Conservation (phyloP, 2,888 invertebrate species). For the Clunio marinus region DNA sequence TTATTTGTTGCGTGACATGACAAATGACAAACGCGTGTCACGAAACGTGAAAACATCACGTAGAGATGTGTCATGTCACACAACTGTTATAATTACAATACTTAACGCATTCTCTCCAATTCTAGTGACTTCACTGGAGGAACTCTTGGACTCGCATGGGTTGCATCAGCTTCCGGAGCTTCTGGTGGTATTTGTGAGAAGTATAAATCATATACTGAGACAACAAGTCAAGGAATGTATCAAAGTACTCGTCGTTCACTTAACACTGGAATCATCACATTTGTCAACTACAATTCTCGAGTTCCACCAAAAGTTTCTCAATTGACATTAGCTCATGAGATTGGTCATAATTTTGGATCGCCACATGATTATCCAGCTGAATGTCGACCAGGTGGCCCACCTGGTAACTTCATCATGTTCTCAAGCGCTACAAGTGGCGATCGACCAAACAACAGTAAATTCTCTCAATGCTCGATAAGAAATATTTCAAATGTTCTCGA, state of each 20-base stretch:
- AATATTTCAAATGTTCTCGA: conserved; percentile 93
- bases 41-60: background rate
- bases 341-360: conserved; percentile 98
- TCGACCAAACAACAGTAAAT: conserved; percentile 94
- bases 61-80: no score
- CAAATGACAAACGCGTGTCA: background rate
- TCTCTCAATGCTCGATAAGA: conserved; percentile 89
- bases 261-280: conserved; percentile 98
- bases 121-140: conserved; percentile 93
- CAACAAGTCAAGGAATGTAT: conserved; percentile 81
- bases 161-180: conserved; percentile 94
- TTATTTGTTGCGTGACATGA: no score
- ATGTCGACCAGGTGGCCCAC: conserved; percentile 83
- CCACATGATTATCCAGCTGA: conserved; percentile 93
- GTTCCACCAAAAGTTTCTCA: conserved; percentile 96
- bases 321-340: conserved; percentile 95
- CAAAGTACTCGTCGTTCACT: conserved; percentile 90
- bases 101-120: no score
- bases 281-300: conserved; percentile 95
- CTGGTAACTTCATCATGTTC: conserved; percentile 99
- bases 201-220: conserved; percentile 95
- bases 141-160: conserved; percentile 97
- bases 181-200: conserved; percentile 99
- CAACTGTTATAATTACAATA: no score
- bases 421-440: conserved; percentile 98